Evolutionary conservation across 2,113 vertebrate genomes (phyloP).

Genomic region (Heloderma charlesbogerti): DNA sequence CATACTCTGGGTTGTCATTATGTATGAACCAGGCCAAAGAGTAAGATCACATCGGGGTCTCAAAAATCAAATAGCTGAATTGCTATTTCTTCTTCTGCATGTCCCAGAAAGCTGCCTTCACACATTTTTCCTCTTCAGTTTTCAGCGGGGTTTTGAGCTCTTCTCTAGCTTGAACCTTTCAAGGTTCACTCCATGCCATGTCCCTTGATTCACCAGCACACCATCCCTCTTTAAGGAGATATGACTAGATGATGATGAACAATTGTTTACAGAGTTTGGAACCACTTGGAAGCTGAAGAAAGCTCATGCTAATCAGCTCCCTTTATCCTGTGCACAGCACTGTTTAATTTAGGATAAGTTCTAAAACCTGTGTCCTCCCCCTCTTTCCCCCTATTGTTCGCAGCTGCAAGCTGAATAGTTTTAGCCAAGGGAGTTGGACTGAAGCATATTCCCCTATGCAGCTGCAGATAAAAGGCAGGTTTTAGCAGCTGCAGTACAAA

Average conservation of each 20-base stretch:
- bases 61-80: neutral
- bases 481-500: constrained; percentile 66
- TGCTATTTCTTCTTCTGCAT: neutral
- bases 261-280: neutral
- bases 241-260: constrained; percentile 19
- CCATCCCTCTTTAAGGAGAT: neutral
- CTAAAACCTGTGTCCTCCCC: constrained; percentile 6
- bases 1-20: no score
- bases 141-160: neutral
- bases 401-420: constrained; percentile 57
- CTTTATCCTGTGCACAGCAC: constrained; percentile 28
- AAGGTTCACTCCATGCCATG: neutral
- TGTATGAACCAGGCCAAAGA: neutral
- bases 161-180: neutral
- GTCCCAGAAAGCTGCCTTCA: neutral
- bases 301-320: constrained; percentile 39
- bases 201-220: constrained; percentile 10
- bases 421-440: constrained; percentile 60
- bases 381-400: constrained; percentile 50
- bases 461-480: constrained; percentile 54
- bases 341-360: constrained; percentile 37
- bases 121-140: neutral
- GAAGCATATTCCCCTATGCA: constrained; percentile 60
- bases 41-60: neutral
- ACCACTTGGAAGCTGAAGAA: constrained; percentile 13